Evolutionary conservation across 2,113 vertebrate species (phyloP), one percentile per base, ranked within the genome.

Genomic region (Argyrosomus japonicus): DNA sequence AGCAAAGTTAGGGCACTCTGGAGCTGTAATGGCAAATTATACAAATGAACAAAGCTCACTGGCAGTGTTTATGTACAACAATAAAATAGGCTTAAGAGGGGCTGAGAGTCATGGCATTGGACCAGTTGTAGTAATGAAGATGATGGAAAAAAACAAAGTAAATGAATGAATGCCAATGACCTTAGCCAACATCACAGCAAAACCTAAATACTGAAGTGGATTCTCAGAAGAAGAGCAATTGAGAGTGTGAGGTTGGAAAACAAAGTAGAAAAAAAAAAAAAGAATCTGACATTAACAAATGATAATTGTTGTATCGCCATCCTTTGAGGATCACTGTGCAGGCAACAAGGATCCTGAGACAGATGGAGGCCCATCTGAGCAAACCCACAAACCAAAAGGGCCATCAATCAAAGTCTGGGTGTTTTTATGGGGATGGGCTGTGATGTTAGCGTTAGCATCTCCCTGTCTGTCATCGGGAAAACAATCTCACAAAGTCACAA

Each of bases 321-420:
- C 82, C 87, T 77, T 79, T 63, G 68, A 87, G 92, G 82, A 85
- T 79, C 72, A 61, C 23, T 75, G 79, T 83, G 73, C 68, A 86
- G 68, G 70, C 81, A 87, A 75, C 50, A 77, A 72, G 73, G 73
- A 87, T 83, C 50, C 54, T 63, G 78, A 85, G 79, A 82, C 89
- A 93, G 90, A 94, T 88, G 88, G 88, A 92, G 80, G 79, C 61
- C 58, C 81, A 82, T 87, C 77, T 87, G 78, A 87, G 75, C 81
- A 89, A 88, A 81, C 83, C 84, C 74, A 82, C 83, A 89, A 87
- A 83, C 85, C 84, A 77, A 90, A 87, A 81, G 80, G 82, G 70
- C 78, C 84, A 90, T 91, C 86, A 88, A 92, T 93, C 89, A 90
- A 83, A 88, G 77, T 75, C 79, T 48, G 23, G 36, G 53, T 11